Evolutionary conservation across 2,113 vertebrate genomes (phyloP).

Genomic region (Globicephala melas): DNA sequence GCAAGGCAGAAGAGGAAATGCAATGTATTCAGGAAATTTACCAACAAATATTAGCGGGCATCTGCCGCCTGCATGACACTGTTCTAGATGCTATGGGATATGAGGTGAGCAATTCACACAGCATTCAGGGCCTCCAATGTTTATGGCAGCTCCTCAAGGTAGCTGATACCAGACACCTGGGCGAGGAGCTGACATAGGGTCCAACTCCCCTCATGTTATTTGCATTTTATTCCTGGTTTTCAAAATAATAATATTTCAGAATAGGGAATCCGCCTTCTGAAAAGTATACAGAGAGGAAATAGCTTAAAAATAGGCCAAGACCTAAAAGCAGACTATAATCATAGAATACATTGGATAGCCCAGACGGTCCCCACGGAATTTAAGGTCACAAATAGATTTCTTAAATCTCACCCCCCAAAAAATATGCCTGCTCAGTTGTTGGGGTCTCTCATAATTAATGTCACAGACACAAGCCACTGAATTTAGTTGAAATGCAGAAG

Average conservation of each 20-base stretch:
- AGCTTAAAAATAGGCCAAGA: constrained; percentile 67
- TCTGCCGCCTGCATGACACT: fast-evolving
- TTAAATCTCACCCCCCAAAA: constrained; percentile 36
- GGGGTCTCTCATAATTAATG: constrained; percentile 51
- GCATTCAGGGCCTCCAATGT: fast-evolving
- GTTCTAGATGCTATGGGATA: fast-evolving
- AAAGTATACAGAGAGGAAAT: constrained; percentile 27
- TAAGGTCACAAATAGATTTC: constrained; percentile 57
- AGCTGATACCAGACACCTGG: background rate
- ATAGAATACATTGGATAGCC: constrained; percentile 31
- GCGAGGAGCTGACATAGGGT: background rate
- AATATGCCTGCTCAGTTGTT: background rate
- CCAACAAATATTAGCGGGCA: too few relatives aligned
- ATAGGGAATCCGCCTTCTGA: constrained; percentile 14
- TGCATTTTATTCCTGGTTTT: background rate
- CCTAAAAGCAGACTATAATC: constrained; percentile 53
- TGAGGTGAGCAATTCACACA: background rate
- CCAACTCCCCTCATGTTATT: background rate
- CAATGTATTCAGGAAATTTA: background rate
- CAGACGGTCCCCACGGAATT: constrained; percentile 30
- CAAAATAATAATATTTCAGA: constrained; percentile 22
- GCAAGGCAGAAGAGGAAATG: background rate
- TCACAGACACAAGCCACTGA: background rate
- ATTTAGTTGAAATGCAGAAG: constrained; percentile 2
- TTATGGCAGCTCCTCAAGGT: background rate